Conservation (phyloP, 2,113 vertebrate genomes). For the Hyla sarda region DNA sequence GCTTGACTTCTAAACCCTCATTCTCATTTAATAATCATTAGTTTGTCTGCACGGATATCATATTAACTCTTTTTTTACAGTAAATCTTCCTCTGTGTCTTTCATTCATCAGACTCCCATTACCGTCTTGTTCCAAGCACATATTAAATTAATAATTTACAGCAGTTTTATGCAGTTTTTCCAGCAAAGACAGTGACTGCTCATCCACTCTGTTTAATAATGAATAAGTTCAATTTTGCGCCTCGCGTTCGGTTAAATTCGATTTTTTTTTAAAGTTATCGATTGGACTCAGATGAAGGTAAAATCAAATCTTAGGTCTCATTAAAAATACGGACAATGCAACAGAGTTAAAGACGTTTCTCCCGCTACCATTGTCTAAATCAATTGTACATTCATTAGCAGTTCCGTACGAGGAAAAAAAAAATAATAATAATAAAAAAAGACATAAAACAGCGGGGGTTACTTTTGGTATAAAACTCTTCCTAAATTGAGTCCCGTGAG, state of each 20-base stretch:
- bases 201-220: not conserved
- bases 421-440: no score
- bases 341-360: not conserved
- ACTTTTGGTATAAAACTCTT: not conserved
- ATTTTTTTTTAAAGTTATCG: not conserved
- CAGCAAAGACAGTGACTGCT: not conserved
- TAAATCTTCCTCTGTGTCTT: not conserved
- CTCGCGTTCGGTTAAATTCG: not conserved
- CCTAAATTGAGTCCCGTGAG: not conserved
- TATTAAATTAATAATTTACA: not conserved
- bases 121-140: not conserved
- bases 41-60: not conserved
- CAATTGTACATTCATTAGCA: slow-evolving; percentile 5
- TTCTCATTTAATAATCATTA: no score
- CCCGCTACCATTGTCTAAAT: not conserved
- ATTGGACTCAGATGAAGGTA: slow-evolving; percentile 5
- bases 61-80: not conserved
- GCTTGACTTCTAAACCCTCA: no score
- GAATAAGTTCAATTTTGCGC: not conserved
- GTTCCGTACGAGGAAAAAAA: not conserved
- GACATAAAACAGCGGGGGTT: not conserved
- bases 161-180: not conserved
- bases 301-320: not conserved
- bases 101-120: not conserved
- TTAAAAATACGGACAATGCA: not conserved